phyloP scores from a whole-genome alignment of 2,888 invertebrate species.

The Coenonympha glycerion region DNA sequence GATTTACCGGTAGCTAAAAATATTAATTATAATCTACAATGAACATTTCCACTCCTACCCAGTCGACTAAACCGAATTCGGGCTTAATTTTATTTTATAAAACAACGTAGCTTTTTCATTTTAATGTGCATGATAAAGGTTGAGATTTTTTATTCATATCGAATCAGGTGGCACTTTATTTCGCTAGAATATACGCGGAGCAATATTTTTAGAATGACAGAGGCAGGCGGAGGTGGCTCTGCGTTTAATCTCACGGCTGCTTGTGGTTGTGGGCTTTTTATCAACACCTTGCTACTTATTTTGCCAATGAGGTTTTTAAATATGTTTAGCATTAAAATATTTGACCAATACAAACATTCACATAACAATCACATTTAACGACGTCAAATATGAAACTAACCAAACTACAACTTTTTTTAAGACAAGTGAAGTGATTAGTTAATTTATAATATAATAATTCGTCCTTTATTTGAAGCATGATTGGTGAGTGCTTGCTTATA shows the following conservation, averaged over 20 bases:
- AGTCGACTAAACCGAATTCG: not conserved
- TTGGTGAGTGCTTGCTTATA: too few species aligned
- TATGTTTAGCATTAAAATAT: not conserved
- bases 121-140: slow-evolving; percentile 17
- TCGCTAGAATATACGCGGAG: slow-evolving; percentile 46
- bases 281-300: slow-evolving; percentile 24
- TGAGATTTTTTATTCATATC: slow-evolving; percentile 31
- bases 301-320: slow-evolving; percentile 7
- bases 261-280: slow-evolving; percentile 39
- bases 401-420: too few species aligned
- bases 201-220: slow-evolving; percentile 53
- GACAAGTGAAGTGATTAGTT: too few species aligned
- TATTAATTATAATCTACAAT: too few species aligned
- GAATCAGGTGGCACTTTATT: slow-evolving; percentile 41
- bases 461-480: too few species aligned
- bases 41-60: too few species aligned
- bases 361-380: too few species aligned
- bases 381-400: too few species aligned
- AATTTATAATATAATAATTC: too few species aligned
- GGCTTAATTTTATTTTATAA: not conserved
- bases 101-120: not conserved
- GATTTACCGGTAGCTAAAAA: not conserved
- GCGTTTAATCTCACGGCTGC: slow-evolving; percentile 51
- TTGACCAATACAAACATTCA: too few species aligned
- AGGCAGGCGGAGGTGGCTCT: slow-evolving; percentile 41